Evolutionary conservation across 1,140 invertebrate species (phyloP).

Genomic region (Drosophila pallidifrons): DNA sequence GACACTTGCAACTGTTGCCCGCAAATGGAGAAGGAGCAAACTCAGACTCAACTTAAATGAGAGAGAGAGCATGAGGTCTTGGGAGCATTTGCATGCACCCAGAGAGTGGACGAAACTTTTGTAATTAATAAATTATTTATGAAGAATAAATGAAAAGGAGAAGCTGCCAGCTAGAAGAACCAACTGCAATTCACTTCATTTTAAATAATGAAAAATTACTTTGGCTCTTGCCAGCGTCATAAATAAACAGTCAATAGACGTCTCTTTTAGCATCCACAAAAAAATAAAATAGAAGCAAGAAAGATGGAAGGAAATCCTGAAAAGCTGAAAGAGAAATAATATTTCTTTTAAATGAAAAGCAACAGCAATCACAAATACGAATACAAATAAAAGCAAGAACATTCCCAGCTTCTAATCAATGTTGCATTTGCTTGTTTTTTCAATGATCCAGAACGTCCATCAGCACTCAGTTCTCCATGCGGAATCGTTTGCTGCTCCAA

Average conservation of each 20-base stretch:
- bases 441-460: conserved; percentile 48
- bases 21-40: neutral
- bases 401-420: conserved; percentile 49
- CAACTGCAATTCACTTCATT: conserved; percentile 78
- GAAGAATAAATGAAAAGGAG: conserved; percentile 75
- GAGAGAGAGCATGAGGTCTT: neutral
- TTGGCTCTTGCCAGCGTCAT: conserved; percentile 68
- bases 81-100: conserved; percentile 69
- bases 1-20: too few species aligned
- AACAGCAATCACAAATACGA: conserved; percentile 5
- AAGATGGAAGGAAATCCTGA: neutral
- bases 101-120: conserved; percentile 75
- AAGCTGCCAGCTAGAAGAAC: conserved; percentile 30
- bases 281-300: neutral
- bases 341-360: conserved; percentile 32
- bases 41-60: too few species aligned
- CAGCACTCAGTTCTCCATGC: conserved; percentile 38
- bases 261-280: conserved; percentile 10
- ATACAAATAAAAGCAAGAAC: neutral
- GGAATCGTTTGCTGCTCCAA: conserved; percentile 52
- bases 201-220: conserved; percentile 82
- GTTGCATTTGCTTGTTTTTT: conserved; percentile 43
- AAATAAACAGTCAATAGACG: conserved; percentile 70
- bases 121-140: conserved; percentile 84
- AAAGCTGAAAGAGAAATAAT: conserved; percentile 18